A percentile compares a stretch with the other conserved stretches of the same genome.
These are phyloP conservation scores for Saccostrea glomerata DNA, from an alignment of 1,140 invertebrate genomes.

Conservation along the genomic window DNA sequence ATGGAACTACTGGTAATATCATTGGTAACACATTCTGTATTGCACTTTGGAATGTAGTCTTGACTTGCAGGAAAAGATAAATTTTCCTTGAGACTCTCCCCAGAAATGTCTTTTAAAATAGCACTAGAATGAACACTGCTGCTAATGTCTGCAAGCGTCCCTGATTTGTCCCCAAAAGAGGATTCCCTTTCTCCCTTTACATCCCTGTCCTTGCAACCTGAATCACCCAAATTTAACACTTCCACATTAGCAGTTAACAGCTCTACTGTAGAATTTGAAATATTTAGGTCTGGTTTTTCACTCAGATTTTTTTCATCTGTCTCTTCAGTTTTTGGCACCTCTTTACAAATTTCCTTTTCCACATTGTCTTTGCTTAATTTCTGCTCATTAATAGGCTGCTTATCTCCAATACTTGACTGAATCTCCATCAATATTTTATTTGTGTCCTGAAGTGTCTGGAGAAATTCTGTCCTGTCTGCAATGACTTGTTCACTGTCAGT, in stretches of 20 bases:
- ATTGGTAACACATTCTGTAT: background rate
- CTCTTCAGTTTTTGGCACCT: background rate
- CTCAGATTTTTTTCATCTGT: background rate
- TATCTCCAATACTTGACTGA: slow-evolving; percentile 13
- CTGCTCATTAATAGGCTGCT: background rate
- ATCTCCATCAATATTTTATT: slow-evolving; percentile 33
- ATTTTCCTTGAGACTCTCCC: slow-evolving; percentile 42
- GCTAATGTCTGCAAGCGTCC: slow-evolving; percentile 52
- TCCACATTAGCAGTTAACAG: slow-evolving; percentile 46
- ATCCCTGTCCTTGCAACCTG: background rate
- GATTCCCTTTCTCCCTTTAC: slow-evolving; percentile 30
- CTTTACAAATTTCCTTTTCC: background rate
- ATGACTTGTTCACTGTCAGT: background rate
- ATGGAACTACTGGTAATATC: slow-evolving; percentile 15
- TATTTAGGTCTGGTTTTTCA: slow-evolving; percentile 5
- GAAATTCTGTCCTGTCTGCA: slow-evolving; percentile 2
- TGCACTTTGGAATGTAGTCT: slow-evolving; percentile 43
- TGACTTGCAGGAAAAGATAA: slow-evolving; percentile 28
- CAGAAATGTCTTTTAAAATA: slow-evolving; percentile 42
- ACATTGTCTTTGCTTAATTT: background rate
- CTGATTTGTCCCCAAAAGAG: slow-evolving; percentile 31
- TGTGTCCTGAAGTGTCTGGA: slow-evolving; percentile 11
- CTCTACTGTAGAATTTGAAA: slow-evolving; percentile 46
- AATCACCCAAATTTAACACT: slow-evolving; percentile 28
- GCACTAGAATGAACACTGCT: slow-evolving; percentile 55